phyloP scores from a whole-genome alignment of 2,797 vertebrate species.

The Luscinia luscinia region DNA sequence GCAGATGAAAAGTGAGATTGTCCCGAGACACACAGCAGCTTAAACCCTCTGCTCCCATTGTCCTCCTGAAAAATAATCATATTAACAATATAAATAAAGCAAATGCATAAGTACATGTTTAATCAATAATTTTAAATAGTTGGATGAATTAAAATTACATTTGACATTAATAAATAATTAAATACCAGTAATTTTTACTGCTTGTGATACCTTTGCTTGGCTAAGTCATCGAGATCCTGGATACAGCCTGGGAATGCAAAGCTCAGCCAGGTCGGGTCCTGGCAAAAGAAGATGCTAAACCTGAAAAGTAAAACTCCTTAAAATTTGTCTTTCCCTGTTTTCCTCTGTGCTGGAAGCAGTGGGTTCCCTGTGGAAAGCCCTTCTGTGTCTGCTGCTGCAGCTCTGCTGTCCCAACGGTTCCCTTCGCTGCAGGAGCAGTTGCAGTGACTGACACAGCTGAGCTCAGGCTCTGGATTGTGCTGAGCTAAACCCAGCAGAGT shows the following conservation, averaged over 20 bases:
- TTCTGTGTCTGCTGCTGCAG: background rate
- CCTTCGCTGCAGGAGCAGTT: background rate
- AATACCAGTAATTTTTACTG: background rate
- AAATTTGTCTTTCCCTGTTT: fast-evolving
- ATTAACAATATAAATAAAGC: background rate
- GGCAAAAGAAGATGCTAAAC: background rate
- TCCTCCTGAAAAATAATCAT: background rate
- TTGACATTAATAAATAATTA: background rate
- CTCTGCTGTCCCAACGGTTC: background rate
- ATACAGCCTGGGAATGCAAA: background rate
- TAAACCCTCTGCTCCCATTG: background rate
- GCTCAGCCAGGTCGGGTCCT: background rate
- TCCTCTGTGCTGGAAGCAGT: background rate
- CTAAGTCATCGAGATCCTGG: fast-evolving
- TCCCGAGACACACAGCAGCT: background rate
- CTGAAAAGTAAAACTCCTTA: background rate
- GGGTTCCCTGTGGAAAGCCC: background rate
- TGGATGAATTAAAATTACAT: background rate
- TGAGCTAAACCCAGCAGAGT: background rate
- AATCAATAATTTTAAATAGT: background rate
- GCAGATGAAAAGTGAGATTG: background rate
- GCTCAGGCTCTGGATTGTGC: background rate
- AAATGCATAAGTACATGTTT: background rate
- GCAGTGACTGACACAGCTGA: background rate
- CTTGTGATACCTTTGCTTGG: background rate